Base-by-base conservation (phyloP, 2,888 invertebrate genomes). In the Cybosia mesomella region DNA sequence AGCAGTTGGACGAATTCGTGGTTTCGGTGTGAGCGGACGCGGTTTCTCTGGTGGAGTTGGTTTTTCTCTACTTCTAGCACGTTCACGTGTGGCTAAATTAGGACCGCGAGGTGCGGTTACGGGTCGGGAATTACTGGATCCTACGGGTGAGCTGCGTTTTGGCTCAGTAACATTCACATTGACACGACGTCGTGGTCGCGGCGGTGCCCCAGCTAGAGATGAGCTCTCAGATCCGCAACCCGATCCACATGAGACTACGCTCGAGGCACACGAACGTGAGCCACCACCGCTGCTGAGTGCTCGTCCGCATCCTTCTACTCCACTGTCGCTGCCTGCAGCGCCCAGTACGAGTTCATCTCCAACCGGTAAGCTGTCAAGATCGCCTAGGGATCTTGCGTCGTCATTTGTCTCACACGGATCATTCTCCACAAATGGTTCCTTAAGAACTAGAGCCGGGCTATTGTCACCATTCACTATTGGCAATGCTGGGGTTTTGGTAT, bases 161-260 rank as follows among this genome's bases (percentile, higher is more conserved):
- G 95, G 93, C 75, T 96, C 96, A 32, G 94, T 87, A 71, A 95
- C 91, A 59, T 94, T 94, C 15, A 96, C 95, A 86, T 96, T 96
- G 81, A 96, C 96, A 71, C 96, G 96, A 53, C 95, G 93, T 15
- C 92, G 87, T 1, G 92, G 90, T 18, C 95, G 91, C 61, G 95
- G 95, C 28, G 95, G 93, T 18, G 95, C 91, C 21, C 89, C 92
- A 5, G 96, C 96, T 49, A 97, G 89, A 0, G 97, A 97, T 0
- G 97, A 97, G 87, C 97, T 97, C 84, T 98, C 98, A 78, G 97
- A 97, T 61, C 97, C 97, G 83, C 97, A 97, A 10, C 97, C 97
- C 2, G 97, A 97, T 76, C 97, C 97, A 85, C 97, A 97, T 72
- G 97, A 97, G 28, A 97, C 96, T 71, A 97, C 96, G 75, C 97